These are phyloP conservation scores for Urocolius indicus DNA, from an alignment of 2,113 vertebrate genomes.

Conservation along the genomic window DNA sequence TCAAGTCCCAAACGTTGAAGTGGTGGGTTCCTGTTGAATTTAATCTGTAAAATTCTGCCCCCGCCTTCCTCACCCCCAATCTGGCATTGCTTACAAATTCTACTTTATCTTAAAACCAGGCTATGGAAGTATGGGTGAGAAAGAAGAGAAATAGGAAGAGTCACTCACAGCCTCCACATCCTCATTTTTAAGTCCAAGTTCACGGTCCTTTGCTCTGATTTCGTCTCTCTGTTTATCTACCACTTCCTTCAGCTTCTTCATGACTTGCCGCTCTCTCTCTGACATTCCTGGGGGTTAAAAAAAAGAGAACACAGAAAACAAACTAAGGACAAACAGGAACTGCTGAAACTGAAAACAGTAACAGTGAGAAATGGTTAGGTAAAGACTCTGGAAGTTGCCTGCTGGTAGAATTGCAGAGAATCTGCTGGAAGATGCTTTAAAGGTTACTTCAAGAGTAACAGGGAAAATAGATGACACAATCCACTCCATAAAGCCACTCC, in stretches of 20 bases:
- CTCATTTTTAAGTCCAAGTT: conserved; percentile 86
- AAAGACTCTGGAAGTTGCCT: not conserved
- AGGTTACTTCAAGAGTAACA: not conserved
- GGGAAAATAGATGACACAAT: not conserved
- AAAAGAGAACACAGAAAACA: not conserved
- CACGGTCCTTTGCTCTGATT: conserved; percentile 89
- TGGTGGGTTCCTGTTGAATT: not conserved
- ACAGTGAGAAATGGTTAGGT: not conserved
- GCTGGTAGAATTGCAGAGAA: conserved; percentile 2
- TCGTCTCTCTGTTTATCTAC: conserved; percentile 92
- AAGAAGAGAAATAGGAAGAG: not conserved
- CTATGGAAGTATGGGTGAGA: not conserved
- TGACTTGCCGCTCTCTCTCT: conserved; percentile 86
- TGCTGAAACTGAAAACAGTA: not conserved
- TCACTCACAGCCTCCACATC: conserved; percentile 89
- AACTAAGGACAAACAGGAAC: not conserved
- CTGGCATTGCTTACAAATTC: not conserved
- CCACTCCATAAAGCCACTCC: not conserved
- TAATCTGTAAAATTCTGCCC: not conserved
- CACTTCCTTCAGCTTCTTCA: conserved; percentile 89
- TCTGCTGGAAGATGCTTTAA: not conserved
- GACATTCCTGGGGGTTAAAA: conserved; percentile 80
- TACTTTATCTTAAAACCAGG: not conserved
- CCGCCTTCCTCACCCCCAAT: not conserved
- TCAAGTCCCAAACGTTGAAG: not conserved